These are phyloP conservation scores for Bombyx mandarina DNA, from an alignment of 1,140 invertebrate species.

Conservation along the genomic window DNA sequence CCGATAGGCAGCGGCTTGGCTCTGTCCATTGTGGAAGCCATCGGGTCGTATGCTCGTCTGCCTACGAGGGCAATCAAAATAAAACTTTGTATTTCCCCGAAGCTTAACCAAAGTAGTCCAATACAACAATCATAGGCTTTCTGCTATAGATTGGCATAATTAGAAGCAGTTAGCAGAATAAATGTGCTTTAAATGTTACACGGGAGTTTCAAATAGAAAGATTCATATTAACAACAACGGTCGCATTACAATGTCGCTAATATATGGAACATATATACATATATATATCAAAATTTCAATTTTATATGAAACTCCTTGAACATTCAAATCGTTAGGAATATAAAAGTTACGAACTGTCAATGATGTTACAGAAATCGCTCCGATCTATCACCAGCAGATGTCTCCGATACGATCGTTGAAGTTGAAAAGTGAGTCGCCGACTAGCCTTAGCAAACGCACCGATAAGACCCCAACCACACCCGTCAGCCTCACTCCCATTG, in stretches of 20 bases:
- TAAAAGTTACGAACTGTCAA: slow-evolving; percentile 5
- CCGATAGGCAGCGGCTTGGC: no score
- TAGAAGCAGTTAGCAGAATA: no score
- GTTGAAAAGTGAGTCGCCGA: slow-evolving; percentile 60
- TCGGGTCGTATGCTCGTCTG: no score
- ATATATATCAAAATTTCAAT: neutral
- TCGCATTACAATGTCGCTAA: neutral
- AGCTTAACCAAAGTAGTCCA: no score
- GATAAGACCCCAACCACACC: slow-evolving; percentile 69
- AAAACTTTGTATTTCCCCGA: no score
- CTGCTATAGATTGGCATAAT: no score
- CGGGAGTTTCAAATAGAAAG: neutral
- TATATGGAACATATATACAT: neutral
- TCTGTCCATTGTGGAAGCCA: no score
- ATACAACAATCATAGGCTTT: no score
- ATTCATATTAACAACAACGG: neutral
- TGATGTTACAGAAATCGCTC: slow-evolving; percentile 68
- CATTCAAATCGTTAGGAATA: no score
- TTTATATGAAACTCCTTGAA: slow-evolving; percentile 1
- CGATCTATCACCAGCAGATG: slow-evolving; percentile 68
- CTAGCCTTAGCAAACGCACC: slow-evolving; percentile 56
- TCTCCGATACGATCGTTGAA: slow-evolving; percentile 63
- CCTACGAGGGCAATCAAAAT: no score
- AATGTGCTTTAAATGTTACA: no score
- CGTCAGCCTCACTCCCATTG: slow-evolving; percentile 64